Base-by-base conservation (phyloP, 2,113 vertebrate species). In the Gila orcuttii region DNA sequence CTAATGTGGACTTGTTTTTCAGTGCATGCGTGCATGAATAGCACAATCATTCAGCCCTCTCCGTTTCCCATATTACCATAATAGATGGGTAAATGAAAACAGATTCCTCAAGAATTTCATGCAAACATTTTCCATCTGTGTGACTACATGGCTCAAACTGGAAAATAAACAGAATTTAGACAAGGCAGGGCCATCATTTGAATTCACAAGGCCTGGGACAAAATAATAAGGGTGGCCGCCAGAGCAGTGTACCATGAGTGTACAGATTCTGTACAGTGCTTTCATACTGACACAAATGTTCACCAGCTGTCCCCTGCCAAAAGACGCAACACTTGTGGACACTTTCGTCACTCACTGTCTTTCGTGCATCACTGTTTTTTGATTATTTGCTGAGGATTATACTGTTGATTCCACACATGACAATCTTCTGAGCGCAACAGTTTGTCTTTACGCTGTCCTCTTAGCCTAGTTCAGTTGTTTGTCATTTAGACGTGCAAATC, bases 361-460 rank as follows among this genome's bases (percentile, higher is more conserved):
- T 68, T 21, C 85, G 25, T 79, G 71, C 87, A 86, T 88, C 86
- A 36, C 84, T 90, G 28, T 69, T 13, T 82, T 89, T 89, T 91
- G 89, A 94, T 94, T 93, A 90, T 90, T 90, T 79, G 2, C 31
- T 0, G 2, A 50, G 90, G 93, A 93, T 94, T 93, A 93, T 82
- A 55, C 82, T 82, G 89, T 60, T 86, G 88, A 90, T 91, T 89
- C 69, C 80, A 2, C 19, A 64, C 84, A 89, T 86, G 90, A 90
- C 90, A 90, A 86, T 91, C 87, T 86, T 85, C 81, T 31, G 62
- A 88, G 78, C 64, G 68, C 88, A 89, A 78, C 82, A 84, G 86
- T 89, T 92, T 90, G 86, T 69, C 79, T 85, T 83, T 47, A 75
- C 12, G 1, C 19, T 57, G 52, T 69, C n/a, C 62, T 87, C 71